Percentiles rank a stretch among this genome's conserved stretches.
These are phyloP conservation scores for Yasuhikotakia modesta DNA, from an alignment of 2,797 vertebrate genomes.

Conservation along the genomic window DNA sequence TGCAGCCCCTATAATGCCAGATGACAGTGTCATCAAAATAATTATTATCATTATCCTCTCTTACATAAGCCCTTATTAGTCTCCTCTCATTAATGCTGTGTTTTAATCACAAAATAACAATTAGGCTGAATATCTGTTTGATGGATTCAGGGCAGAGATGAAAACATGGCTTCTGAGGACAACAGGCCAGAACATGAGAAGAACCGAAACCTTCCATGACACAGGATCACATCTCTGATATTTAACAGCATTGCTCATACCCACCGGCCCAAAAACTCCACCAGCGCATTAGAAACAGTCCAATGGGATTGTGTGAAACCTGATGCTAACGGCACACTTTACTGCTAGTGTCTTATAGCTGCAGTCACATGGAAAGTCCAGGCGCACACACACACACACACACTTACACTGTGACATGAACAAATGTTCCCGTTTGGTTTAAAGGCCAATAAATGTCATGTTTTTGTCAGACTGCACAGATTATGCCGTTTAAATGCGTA, in stretches of 20 bases:
- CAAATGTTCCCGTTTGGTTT: constrained; percentile 18
- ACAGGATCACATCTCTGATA: background rate
- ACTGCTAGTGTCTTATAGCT: constrained; percentile 5
- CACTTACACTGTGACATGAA: background rate
- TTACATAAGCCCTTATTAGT: constrained; percentile 47
- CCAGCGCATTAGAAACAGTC: background rate
- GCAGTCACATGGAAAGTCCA: constrained; percentile 22
- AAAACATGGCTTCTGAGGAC: constrained; percentile 41
- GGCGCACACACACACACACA: background rate
- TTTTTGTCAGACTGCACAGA: constrained; percentile 73
- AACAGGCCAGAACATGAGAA: constrained; percentile 18
- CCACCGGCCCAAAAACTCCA: constrained; percentile 1
- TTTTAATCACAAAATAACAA: constrained; percentile 50
- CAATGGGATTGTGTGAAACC: constrained; percentile 19
- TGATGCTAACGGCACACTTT: constrained; percentile 2
- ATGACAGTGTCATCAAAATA: constrained; percentile 48
- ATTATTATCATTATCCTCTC: constrained; percentile 49
- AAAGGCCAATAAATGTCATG: constrained; percentile 76
- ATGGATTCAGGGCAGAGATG: constrained; percentile 21
- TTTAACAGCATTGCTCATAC: constrained; percentile 25
- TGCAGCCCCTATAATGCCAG: constrained; percentile 34
- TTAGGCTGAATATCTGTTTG: constrained; percentile 37
- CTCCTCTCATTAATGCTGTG: constrained; percentile 40
- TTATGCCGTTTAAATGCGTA: constrained; percentile 71
- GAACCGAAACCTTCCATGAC: constrained; percentile 5